A percentile compares a stretch with the other conserved stretches of the same genome.
These are phyloP conservation scores for Heterotilapia buettikoferi DNA, from an alignment of 2,113 vertebrate genomes.

Conservation along the genomic window DNA sequence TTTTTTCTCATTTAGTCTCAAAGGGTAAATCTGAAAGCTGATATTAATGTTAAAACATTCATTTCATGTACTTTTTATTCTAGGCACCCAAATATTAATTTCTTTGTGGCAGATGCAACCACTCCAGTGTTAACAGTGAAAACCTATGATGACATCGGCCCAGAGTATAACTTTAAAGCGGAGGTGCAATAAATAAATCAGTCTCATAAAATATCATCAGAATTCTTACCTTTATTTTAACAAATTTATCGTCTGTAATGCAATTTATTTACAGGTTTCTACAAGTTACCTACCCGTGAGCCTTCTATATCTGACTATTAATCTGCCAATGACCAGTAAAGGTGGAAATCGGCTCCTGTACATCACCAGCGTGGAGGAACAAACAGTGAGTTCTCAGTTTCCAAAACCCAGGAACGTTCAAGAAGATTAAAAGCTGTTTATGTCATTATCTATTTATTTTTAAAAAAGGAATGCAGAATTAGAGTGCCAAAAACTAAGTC, in stretches of 20 bases:
- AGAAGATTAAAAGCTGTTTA: not conserved
- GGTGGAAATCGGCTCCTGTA: constrained; percentile 81
- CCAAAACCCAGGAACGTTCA: not conserved
- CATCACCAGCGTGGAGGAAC: constrained; percentile 70
- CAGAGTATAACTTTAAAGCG: constrained; percentile 82
- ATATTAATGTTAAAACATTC: not conserved
- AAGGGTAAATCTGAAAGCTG: not conserved
- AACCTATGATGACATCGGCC: constrained; percentile 82
- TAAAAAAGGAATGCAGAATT: not conserved
- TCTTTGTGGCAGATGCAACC: constrained; percentile 78
- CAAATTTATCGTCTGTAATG: not conserved
- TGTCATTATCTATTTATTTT: not conserved
- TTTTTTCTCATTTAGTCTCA: not conserved
- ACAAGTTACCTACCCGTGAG: constrained; percentile 77
- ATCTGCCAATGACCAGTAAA: constrained; percentile 74
- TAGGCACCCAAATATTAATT: constrained; percentile 82
- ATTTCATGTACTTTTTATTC: not conserved
- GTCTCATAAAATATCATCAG: not conserved
- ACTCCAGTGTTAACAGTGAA: constrained; percentile 69
- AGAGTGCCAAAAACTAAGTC: not conserved
- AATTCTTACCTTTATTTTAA: not conserved
- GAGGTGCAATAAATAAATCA: constrained; percentile 69
- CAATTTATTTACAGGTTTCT: constrained; percentile 68
- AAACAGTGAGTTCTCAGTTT: constrained; percentile 61
- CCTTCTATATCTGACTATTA: constrained; percentile 74